These are phyloP conservation scores for Brachionus angularis DNA, from an alignment of 1,140 invertebrate genomes.

Conservation along the genomic window DNA sequence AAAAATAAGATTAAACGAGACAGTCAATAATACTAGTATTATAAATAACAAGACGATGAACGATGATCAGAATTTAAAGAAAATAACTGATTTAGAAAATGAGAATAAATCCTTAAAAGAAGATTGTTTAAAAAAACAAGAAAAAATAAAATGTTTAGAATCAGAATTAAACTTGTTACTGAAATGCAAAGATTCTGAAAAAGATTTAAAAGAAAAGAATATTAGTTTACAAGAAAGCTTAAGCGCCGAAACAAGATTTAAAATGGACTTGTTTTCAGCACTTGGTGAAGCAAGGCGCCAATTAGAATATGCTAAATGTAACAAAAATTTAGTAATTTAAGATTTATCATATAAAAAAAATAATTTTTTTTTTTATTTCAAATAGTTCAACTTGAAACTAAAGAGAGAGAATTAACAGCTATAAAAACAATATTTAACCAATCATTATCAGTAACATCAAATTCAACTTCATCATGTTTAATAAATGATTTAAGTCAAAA, in stretches of 20 bases:
- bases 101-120: conserved; percentile 16
- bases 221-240: conserved; percentile 81
- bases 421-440: conserved; percentile 16
- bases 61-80: conserved; percentile 4
- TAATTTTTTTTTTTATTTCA: not conserved
- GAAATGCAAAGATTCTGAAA: conserved; percentile 46
- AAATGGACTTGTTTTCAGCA: conserved; percentile 90
- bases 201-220: conserved; percentile 79
- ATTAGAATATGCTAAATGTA: conserved; percentile 84
- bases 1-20: conserved; percentile 59
- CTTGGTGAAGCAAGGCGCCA: conserved; percentile 87
- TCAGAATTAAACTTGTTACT: conserved; percentile 4
- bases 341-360: not conserved
- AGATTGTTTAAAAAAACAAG: conserved; percentile 33
- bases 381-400: conserved; percentile 35
- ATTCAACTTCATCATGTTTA: not conserved
- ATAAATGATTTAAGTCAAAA: conserved; percentile 14
- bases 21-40: not conserved
- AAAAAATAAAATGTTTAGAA: not conserved
- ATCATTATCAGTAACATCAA: conserved; percentile 5
- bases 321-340: conserved; percentile 51
- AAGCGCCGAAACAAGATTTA: conserved; percentile 88
- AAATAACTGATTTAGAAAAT: not conserved
- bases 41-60: no score
- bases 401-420: conserved; percentile 24